phyloP scores from a whole-genome alignment of 2,113 vertebrate genomes.

The Onychostruthus taczanowskii region DNA sequence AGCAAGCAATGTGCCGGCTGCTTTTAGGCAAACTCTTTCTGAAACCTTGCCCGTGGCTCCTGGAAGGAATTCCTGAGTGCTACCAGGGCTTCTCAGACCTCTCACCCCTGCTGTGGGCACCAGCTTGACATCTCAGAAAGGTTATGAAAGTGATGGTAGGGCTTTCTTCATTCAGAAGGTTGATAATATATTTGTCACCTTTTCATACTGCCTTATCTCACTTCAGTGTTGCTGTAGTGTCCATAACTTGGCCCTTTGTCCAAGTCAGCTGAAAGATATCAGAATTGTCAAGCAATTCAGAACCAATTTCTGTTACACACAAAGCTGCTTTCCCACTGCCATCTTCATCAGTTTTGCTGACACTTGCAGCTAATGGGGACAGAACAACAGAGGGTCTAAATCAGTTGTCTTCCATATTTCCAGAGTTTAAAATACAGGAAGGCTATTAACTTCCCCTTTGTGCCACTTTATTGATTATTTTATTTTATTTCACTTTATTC shows the following conservation, averaged over 20 bases:
- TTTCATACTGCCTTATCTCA: not conserved
- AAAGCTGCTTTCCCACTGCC: not conserved
- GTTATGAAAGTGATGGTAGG: not conserved
- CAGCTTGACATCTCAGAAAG: not conserved
- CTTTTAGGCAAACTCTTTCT: not conserved
- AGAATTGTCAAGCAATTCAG: not conserved
- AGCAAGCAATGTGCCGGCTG: not conserved
- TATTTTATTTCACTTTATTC: not conserved
- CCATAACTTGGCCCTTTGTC: not conserved
- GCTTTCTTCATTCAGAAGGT: not conserved
- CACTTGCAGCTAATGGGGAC: not conserved
- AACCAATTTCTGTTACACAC: not conserved
- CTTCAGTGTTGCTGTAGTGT: not conserved
- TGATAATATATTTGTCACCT: not conserved
- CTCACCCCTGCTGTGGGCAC: not conserved
- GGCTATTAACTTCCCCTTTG: not conserved
- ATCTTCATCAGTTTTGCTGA: not conserved
- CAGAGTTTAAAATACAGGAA: not conserved
- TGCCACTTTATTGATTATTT: not conserved
- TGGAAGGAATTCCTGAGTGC: not conserved
- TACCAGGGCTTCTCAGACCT: not conserved
- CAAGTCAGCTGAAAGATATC: not conserved
- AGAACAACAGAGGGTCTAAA: not conserved
- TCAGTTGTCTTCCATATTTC: not conserved
- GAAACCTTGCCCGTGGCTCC: rapidly evolving